Base-by-base conservation (phyloP, 2,797 vertebrate genomes). In the Xenentodon cancila region DNA sequence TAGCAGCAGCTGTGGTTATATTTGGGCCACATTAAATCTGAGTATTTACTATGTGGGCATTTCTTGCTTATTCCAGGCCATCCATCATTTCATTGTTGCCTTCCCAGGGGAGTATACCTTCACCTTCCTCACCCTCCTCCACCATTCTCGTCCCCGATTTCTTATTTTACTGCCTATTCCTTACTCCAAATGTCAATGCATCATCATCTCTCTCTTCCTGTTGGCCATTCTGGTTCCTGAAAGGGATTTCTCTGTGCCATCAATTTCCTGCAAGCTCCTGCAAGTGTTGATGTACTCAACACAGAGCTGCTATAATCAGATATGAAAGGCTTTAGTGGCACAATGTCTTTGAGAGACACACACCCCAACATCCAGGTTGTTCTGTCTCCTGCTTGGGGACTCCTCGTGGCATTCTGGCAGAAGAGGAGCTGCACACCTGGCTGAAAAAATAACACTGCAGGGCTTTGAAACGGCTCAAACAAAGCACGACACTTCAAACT, bases 191-290 rank as follows among this genome's bases (percentile, higher is more conserved):
- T 21, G 11, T 53, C 18, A 7, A 34, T 4, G n/a, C 50, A 37
- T 49, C 32, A 42, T 71, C 13, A 3, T 62, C 17, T 71, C 17
- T 50, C 16, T 63, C 51, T 73, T 9, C 51, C 79, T 40, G 0
- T 40, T 60, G 62, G 71, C 64, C 64, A 20, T 68, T 57, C 16
- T 22, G 40, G 22, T 73, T 66, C 75, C 62, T 73, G 59, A 78
- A 75, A 6, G 71, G 61, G 64, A 19, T 69, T 84, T 71, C 64
- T 56, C 44, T 53, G 59, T 75, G 20, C 47, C 72, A 77, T 73
- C 64, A 63, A 68, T 82, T 79, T 76, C 53, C 67, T 67, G 48
- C 49, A 45, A 66, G 53, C 78, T 75, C 74, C 74, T 74, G 64
- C 73, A 65, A 46, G 61, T 0, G 59, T 45, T 67, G 63, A 77